phyloP scores from a whole-genome alignment of 1,140 invertebrate genomes.

The Capitella teleta region DNA sequence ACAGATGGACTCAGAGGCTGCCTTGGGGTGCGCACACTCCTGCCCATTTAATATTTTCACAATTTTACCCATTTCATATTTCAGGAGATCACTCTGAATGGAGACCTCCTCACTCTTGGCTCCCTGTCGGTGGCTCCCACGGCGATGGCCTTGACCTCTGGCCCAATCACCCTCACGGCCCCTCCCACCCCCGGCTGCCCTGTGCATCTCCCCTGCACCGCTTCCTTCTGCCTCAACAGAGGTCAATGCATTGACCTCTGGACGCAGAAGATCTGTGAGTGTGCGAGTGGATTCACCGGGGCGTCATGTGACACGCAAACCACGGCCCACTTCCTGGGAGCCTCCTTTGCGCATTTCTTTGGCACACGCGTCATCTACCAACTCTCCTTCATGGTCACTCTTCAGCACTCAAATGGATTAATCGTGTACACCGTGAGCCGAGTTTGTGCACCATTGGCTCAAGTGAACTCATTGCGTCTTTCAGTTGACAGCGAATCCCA shows the following conservation, averaged over 20 bases:
- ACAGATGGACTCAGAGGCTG: slow-evolving; percentile 18
- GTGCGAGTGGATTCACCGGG: slow-evolving; percentile 19
- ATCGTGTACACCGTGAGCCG: slow-evolving; percentile 25
- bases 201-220: slow-evolving; percentile 15
- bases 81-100: slow-evolving; percentile 18
- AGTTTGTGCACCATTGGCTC: no score
- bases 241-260: slow-evolving; percentile 23
- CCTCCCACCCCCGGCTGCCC: slow-evolving; percentile 15
- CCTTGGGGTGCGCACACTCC: slow-evolving; percentile 18
- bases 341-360: slow-evolving; percentile 21
- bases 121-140: neutral
- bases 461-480: no score
- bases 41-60: neutral
- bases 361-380: slow-evolving; percentile 12
- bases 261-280: slow-evolving; percentile 18
- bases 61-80: neutral
- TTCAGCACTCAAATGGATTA: slow-evolving; percentile 15
- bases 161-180: neutral
- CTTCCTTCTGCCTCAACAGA: slow-evolving; percentile 18
- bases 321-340: slow-evolving; percentile 17
- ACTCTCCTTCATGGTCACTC: slow-evolving; percentile 16
- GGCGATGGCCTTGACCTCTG: neutral
- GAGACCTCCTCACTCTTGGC: slow-evolving; percentile 12
- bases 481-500: slow-evolving; percentile 17
- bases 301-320: slow-evolving; percentile 16